Base-by-base conservation (phyloP, 1,140 invertebrate genomes). In the Orius insidiosus region DNA sequence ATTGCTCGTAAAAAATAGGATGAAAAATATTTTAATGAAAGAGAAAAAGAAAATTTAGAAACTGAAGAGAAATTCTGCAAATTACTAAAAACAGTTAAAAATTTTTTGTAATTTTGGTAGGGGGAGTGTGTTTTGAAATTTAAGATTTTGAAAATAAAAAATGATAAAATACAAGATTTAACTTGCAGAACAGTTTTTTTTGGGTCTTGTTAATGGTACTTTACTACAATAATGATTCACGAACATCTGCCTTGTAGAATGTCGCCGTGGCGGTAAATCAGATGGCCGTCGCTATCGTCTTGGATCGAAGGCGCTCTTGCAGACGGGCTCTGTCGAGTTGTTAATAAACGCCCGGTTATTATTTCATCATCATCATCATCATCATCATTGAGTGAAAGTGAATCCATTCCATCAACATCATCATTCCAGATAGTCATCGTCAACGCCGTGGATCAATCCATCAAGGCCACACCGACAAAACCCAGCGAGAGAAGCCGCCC, bases 281-380 rank as follows among this genome's bases (percentile, higher is more conserved):
- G 87, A 73, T 99, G 95, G 69, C 95, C 95, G 70, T 98, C 93
- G 73, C 86, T 82, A 74, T 98, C 95, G 75, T 98, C 93, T 76
- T 93, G 85, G 67, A 92, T 79, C 58, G 76, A 78, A 65, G 85
- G 80, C 65, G 79, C 75, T 69, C 83, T 78, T 7, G 49, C 19
- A 10, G 44, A 32, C 7, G 44, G 81, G 69, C 76, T 82, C 78
- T 84, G 79, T n/a, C 35, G 14, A 24, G 39, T 41, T 19, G 35
- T 46, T 14, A 36, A 15, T 10, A n/a, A 16, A n/a, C n/a, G 30
- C 10, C n/a, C 11, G 31, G 40, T 37, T 10, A 34, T 45, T 11
- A 67, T 65, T 66, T 68, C 66, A 67, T 63, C 63, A 63, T 65
- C 61, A 69, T 71, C 74, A 74, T 75, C 74, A 75, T 75, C 70